phyloP scores from a whole-genome alignment of 2,113 vertebrate genomes.

The Electrona antarctica region DNA sequence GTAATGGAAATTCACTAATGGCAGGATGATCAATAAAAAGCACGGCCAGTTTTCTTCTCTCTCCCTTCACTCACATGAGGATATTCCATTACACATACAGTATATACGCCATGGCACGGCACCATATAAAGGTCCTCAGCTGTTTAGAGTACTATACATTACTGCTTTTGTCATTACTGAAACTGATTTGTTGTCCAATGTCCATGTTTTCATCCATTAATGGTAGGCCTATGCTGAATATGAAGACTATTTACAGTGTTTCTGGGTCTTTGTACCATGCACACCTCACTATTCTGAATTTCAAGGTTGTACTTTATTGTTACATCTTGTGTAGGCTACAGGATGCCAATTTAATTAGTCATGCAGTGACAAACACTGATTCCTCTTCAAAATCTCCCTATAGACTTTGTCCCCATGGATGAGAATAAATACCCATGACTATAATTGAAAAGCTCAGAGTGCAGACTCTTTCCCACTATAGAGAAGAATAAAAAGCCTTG shows the following conservation, averaged over 20 bases:
- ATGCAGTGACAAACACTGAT: too few species aligned
- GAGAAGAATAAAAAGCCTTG: too few species aligned
- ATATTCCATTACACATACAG: constrained; percentile 40
- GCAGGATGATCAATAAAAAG: constrained; percentile 69
- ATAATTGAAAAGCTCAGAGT: too few species aligned
- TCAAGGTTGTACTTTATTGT: too few species aligned
- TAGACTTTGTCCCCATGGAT: too few species aligned
- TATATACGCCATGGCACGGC: background rate
- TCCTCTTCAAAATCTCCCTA: too few species aligned
- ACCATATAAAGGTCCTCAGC: background rate
- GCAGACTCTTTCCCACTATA: too few species aligned
- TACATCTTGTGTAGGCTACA: too few species aligned
- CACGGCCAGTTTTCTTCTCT: constrained; percentile 48
- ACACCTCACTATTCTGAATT: too few species aligned
- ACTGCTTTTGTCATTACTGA: background rate
- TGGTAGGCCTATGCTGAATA: background rate
- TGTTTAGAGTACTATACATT: constrained; percentile 19
- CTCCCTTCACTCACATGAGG: constrained; percentile 26
- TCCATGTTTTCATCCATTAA: background rate
- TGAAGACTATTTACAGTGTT: background rate
- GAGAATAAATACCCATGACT: too few species aligned
- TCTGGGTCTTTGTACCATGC: background rate
- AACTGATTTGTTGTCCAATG: constrained; percentile 3
- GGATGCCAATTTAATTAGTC: too few species aligned
- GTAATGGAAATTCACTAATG: constrained; percentile 76